Percentiles rank a stretch among this genome's conserved stretches.
Conservation (phyloP, 2,888 invertebrate genomes). For the Eupithecia inturbata region DNA sequence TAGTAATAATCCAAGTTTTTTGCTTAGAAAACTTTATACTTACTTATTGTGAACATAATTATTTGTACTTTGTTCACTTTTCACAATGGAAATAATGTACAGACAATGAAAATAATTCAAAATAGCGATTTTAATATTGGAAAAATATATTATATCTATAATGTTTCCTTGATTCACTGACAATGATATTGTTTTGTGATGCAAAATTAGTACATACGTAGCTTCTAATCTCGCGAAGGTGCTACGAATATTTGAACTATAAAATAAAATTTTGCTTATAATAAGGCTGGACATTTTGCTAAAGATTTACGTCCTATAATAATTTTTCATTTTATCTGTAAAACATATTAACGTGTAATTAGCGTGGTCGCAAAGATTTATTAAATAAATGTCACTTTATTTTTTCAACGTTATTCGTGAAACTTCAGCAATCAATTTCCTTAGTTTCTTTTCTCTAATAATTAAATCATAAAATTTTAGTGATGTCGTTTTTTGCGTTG, state of each 20-base stretch:
- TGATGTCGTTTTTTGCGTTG: not conserved
- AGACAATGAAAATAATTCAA: constrained; percentile 14
- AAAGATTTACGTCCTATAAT: constrained; percentile 18
- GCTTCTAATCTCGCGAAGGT: constrained; percentile 21
- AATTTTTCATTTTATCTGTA: not conserved
- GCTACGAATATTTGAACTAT: constrained; percentile 34
- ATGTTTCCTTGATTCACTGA: constrained; percentile 11
- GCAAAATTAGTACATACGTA: constrained; percentile 18
- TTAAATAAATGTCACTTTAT: not conserved
- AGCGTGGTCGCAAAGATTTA: not conserved
- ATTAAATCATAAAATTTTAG: not conserved
- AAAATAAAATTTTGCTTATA: constrained; percentile 30
- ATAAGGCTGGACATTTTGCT: constrained; percentile 39
- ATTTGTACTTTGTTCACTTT: constrained; percentile 63
- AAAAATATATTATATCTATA: constrained; percentile 41
- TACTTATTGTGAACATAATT: constrained; percentile 56
- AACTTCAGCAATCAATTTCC: constrained; percentile 23
- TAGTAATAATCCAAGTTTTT: constrained; percentile 52
- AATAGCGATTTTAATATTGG: constrained; percentile 21
- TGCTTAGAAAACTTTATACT: constrained; percentile 63
- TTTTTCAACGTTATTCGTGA: constrained; percentile 17
- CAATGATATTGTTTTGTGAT: constrained; percentile 16
- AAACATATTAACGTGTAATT: not conserved
- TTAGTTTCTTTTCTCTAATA: not conserved
- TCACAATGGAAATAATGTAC: constrained; percentile 8